These are phyloP conservation scores for Malurus cyaneus DNA, from an alignment of 2,113 vertebrate genomes.

Conservation along the genomic window DNA sequence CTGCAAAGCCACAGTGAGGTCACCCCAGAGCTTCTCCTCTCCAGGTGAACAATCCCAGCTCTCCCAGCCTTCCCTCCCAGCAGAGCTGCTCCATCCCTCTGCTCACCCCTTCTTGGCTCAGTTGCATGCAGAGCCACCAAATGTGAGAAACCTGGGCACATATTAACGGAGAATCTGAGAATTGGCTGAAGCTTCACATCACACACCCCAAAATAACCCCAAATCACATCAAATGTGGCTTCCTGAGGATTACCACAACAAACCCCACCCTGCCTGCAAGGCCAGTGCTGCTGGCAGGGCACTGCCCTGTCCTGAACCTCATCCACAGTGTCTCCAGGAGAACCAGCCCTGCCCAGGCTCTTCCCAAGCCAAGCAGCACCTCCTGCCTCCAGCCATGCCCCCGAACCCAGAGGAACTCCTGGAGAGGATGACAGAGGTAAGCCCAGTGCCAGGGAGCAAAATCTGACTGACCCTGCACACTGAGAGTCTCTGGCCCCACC, in stretches of 20 bases:
- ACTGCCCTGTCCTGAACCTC: background rate
- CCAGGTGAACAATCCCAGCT: background rate
- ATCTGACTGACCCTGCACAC: background rate
- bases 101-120: background rate
- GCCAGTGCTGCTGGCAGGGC: background rate
- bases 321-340: background rate
- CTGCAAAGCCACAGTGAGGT: no score
- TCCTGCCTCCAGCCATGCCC: fast-evolving
- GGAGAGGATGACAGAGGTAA: background rate
- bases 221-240: fast-evolving
- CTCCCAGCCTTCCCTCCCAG: background rate
- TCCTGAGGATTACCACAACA: background rate
- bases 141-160: background rate
- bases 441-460: background rate
- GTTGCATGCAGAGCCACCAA: background rate
- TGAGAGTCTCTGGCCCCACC: background rate
- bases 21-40: no score
- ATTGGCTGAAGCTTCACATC: background rate
- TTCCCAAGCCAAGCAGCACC: background rate
- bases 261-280: background rate
- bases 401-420: background rate
- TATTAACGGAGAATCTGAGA: background rate
- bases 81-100: background rate
- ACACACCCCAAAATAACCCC: background rate
- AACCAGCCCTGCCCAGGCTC: background rate